Conservation (phyloP, 2,113 vertebrate genomes). For the Thalassarche chlororhynchos region DNA sequence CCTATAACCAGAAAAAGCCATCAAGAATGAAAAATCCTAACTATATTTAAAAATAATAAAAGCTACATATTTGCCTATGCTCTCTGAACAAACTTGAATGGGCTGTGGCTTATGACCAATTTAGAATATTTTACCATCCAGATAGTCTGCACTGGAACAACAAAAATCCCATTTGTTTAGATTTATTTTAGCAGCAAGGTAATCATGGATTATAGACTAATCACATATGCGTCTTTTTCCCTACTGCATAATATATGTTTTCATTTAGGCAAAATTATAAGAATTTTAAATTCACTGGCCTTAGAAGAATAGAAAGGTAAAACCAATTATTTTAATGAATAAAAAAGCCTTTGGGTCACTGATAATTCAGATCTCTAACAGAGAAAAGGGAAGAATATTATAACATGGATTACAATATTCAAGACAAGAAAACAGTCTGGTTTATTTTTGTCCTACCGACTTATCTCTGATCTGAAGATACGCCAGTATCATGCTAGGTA, state of each 20-base stretch:
- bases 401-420: neutral
- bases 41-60: conserved; percentile 42
- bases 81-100: neutral
- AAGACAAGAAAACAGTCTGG: neutral
- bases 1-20: neutral
- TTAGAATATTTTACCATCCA: conserved; percentile 41
- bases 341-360: conserved; percentile 8
- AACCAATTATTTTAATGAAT: conserved; percentile 40
- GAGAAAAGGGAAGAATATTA: neutral
- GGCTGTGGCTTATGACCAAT: conserved; percentile 27
- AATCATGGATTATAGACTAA: conserved; percentile 46
- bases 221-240: conserved; percentile 26
- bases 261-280: conserved; percentile 53
- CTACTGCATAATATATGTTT: conserved; percentile 30
- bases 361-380: conserved; percentile 4
- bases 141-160: conserved; percentile 32
- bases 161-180: conserved; percentile 55
- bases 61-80: neutral
- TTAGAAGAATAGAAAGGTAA: conserved; percentile 42
- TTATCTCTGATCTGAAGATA: neutral
- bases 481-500: neutral
- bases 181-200: conserved; percentile 51
- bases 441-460: neutral
- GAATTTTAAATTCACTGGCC: conserved; percentile 23
- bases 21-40: neutral